Evolutionary conservation across 1,140 invertebrate species (phyloP), one percentile per base, ranked within the genome.

Genomic region (Drosophila aff.): DNA sequence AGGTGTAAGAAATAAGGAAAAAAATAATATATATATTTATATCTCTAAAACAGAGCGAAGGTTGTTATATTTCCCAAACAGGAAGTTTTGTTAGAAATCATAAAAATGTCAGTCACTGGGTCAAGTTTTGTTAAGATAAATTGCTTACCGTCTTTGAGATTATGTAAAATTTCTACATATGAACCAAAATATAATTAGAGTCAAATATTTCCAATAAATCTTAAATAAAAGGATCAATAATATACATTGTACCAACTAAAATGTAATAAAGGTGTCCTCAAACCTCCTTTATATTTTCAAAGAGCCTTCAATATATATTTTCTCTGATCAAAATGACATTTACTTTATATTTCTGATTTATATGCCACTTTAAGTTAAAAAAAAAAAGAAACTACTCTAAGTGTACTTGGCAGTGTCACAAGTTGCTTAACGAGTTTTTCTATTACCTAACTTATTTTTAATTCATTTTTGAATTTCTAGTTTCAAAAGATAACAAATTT

Each of bases 41-140:
- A 28, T 0, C 5, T 28, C 4, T 6, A 21, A 10, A 59, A 13
- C 0, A 15, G 11, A 43, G 15, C 7, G 13, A 61, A 65, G 33
- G 38, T 36, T 15, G 11, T 16, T 0, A 5, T 38, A 38, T 53
- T 55, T 16, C 23, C 33, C 6, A 11, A 40, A 16, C 21, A n/a
- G n/a, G 40, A 21, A 31, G 16, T 40, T n/a, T 31, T n/a, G 5
- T 21, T 59, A 9, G 10, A 10, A 46, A 15, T 36, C 16, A 57
- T 23, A 53, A 15, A 18, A 15, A 62, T 55, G 4, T 15, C 10
- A 15, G 44, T 53, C 44, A 62, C 16, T 62, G 13, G 47, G 60
- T 62, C 60, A 62, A 28, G 10, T 33, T 3, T 61, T 49, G 18
- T 0, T 4, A 3, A 18, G 0, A 7, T 6, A 18, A 7, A 11